Percentiles rank a stretch among this genome's conserved stretches.
These are phyloP conservation scores for Tiaroga cobitis DNA, from an alignment of 2,797 vertebrate species.

Conservation along the genomic window DNA sequence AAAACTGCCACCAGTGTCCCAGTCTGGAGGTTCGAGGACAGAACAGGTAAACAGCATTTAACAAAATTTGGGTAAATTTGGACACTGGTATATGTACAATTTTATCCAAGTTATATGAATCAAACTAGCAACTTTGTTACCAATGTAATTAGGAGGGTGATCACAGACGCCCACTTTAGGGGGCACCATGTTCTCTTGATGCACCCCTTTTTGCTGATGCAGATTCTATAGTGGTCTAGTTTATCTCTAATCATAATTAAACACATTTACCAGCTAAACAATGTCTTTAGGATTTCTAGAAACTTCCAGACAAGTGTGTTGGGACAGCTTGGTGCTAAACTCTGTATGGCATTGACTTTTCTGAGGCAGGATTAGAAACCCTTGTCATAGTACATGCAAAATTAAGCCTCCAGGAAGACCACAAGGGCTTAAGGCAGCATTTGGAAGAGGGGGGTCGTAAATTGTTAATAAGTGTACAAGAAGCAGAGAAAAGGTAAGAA, in stretches of 20 bases:
- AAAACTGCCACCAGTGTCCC: slow-evolving; percentile 76
- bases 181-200: not conserved
- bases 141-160: not conserved
- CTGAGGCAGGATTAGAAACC: not conserved
- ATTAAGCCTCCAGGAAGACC: not conserved
- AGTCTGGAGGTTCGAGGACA: slow-evolving; percentile 81
- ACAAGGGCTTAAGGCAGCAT: not conserved
- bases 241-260: not conserved
- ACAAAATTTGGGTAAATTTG: not conserved
- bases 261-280: not conserved
- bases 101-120: not conserved
- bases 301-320: not conserved
- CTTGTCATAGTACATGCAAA: not conserved
- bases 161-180: not conserved
- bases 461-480: not conserved
- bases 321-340: not conserved
- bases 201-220: not conserved
- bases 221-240: not conserved
- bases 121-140: not conserved
- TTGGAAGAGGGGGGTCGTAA: not conserved
- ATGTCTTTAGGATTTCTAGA: not conserved
- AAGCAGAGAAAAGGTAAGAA: not conserved
- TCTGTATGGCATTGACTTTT: not conserved
- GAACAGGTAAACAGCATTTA: slow-evolving; percentile 71
- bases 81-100: no score